phyloP scores from a whole-genome alignment of 2,797 vertebrate genomes.

The Megaceryle alcyon region DNA sequence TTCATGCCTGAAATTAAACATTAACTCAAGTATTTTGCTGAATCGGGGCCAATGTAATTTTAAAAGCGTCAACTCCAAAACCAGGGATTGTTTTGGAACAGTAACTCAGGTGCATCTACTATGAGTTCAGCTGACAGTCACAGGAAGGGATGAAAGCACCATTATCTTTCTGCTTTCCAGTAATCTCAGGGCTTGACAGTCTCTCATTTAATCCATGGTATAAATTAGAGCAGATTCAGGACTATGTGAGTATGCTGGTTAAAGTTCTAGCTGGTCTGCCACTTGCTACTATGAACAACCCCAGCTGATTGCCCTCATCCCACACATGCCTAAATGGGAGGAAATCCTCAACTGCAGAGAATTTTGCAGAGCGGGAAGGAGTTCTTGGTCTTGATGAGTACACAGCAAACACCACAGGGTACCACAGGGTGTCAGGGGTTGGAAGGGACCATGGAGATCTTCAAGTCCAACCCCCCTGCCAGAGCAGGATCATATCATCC shows the following conservation, averaged over 20 bases:
- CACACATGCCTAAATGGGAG: neutral
- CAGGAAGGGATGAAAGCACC: neutral
- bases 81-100: neutral
- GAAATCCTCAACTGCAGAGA: neutral
- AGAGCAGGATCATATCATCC: too few relatives aligned
- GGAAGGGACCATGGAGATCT: too few relatives aligned
- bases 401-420: neutral
- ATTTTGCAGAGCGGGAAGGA: neutral
- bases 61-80: neutral
- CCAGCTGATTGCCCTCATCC: neutral
- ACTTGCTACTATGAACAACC: neutral
- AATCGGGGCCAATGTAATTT: neutral
- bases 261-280: neutral
- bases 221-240: neutral
- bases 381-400: neutral
- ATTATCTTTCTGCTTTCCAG: neutral
- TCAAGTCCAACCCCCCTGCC: too few relatives aligned
- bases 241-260: neutral
- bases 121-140: neutral
- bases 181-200: neutral
- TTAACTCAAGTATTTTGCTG: constrained; percentile 30
- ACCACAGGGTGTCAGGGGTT: too few relatives aligned
- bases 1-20: constrained; percentile 30
- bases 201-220: neutral
- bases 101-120: neutral